Evolutionary conservation across 2,113 vertebrate species (phyloP).

Genomic region (Pluvialis apricaria): DNA sequence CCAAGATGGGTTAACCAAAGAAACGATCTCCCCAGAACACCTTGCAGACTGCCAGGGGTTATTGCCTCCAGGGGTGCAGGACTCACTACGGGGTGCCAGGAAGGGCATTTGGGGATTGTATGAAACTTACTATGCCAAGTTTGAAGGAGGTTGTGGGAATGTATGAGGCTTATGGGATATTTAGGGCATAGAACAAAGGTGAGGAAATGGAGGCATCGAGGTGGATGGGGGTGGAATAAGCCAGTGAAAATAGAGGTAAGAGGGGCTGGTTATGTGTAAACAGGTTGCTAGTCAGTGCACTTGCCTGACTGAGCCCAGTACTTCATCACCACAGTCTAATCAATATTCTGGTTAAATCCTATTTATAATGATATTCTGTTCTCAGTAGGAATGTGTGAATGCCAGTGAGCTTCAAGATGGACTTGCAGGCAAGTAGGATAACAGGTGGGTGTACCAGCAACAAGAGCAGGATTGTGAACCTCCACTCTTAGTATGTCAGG

Average conservation of each 20-base stretch:
- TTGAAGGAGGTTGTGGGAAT: not conserved
- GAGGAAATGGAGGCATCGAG: not conserved
- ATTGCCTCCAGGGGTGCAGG: not conserved
- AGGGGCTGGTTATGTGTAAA: not conserved
- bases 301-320: not conserved
- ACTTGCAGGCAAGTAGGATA: not conserved
- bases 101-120: not conserved
- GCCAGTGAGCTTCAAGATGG: not conserved
- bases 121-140: not conserved
- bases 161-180: not conserved
- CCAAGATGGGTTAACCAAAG: not conserved
- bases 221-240: not conserved
- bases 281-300: not conserved
- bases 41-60: not conserved
- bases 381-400: not conserved
- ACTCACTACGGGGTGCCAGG: not conserved
- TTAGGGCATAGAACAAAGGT: not conserved
- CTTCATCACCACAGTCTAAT: not conserved
- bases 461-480: not conserved
- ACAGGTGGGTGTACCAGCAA: not conserved
- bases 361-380: not conserved
- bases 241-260: not conserved
- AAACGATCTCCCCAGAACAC: not conserved
- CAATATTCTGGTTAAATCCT: not conserved
- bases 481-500: fast-evolving